A percentile compares a stretch with the other conserved stretches of the same genome.
Evolutionary conservation across 2,888 invertebrate genomes (phyloP).

Genomic region (Blomia tropicalis): DNA sequence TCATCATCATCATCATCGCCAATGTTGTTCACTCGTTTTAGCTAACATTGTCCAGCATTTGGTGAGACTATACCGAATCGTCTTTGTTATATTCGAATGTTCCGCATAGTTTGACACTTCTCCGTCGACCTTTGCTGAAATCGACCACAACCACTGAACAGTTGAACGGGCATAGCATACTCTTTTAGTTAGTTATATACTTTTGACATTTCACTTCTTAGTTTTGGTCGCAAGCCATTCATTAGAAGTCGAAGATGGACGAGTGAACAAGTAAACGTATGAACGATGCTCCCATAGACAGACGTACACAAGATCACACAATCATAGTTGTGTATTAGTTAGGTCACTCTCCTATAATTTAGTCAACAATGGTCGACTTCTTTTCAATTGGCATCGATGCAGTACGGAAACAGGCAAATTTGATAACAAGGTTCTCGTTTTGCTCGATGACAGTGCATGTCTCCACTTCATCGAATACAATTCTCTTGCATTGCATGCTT

Average conservation of each 20-base stretch:
- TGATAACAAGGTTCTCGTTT: constrained; percentile 1
- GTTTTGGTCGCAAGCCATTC: neutral
- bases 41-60: no score
- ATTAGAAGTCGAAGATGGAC: neutral
- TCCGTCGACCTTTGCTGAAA: neutral
- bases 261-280: neutral
- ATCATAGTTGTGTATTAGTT: no score
- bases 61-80: no score
- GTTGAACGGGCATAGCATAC: neutral
- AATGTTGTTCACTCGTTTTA: no score
- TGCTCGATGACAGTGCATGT: no score
- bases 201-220: neutral
- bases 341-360: no score
- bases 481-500: no score
- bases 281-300: neutral
- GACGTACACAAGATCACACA: no score
- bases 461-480: no score
- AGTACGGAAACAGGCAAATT: constrained; percentile 14
- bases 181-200: neutral
- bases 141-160: neutral
- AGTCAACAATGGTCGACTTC: neutral
- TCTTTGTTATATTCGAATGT: no score
- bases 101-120: constrained; percentile 14
- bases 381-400: constrained; percentile 3
- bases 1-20: no score